Evolutionary conservation across 2,797 vertebrate genomes (phyloP).

Genomic region (Characodon lateralis): DNA sequence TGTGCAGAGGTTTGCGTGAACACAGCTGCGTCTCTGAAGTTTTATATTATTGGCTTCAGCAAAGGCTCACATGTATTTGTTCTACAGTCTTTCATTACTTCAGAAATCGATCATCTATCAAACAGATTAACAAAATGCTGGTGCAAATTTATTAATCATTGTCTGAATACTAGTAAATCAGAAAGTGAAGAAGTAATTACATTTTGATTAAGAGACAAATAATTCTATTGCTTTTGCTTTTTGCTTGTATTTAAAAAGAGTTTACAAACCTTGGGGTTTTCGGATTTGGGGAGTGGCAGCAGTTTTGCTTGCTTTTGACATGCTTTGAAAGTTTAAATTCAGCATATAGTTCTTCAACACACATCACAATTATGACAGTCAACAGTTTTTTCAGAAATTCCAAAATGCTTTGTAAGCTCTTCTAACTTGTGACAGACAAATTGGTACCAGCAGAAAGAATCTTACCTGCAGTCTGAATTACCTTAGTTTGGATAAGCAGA

Average conservation of each 20-base stretch:
- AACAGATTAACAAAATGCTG: background rate
- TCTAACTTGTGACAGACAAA: background rate
- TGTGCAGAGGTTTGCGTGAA: constrained; percentile 6
- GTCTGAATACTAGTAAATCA: background rate
- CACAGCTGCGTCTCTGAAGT: constrained; percentile 2
- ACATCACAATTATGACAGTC: background rate
- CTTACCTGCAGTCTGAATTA: too few relatives aligned
- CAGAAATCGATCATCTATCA: background rate
- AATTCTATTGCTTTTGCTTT: background rate
- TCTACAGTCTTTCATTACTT: background rate
- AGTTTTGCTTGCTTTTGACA: background rate
- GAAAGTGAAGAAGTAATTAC: background rate
- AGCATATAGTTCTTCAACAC: background rate
- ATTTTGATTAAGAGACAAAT: background rate
- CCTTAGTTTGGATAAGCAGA: background rate
- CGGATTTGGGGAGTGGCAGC: background rate
- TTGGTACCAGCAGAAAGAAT: too few relatives aligned
- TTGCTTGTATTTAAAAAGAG: too few relatives aligned
- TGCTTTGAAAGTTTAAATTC: background rate
- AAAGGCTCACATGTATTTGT: background rate
- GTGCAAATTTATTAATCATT: background rate
- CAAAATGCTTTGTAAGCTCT: background rate
- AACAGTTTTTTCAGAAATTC: background rate
- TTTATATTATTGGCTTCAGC: background rate
- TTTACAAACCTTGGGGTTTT: background rate